Conservation (phyloP, 2,113 vertebrate genomes). For the Myodes glareolus region DNA sequence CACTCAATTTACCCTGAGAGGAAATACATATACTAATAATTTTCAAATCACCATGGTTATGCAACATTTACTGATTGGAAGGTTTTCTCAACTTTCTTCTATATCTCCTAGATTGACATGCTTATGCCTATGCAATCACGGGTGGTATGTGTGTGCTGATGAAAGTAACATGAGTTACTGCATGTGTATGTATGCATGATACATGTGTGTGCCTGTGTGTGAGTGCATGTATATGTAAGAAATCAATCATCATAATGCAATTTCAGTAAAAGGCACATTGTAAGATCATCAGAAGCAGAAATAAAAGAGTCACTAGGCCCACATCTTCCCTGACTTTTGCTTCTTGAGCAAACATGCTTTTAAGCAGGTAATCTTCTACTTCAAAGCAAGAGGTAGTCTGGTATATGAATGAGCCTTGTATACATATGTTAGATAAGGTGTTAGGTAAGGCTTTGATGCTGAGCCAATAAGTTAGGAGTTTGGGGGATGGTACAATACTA, state of each 20-base stretch:
- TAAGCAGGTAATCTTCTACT: too few relatives aligned
- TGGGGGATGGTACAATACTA: neutral
- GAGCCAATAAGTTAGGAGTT: neutral
- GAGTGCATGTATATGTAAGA: neutral
- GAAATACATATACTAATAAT: neutral
- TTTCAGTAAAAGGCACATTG: neutral
- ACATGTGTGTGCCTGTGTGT: neutral
- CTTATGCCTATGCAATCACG: too few relatives aligned
- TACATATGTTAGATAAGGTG: neutral
- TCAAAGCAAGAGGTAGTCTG: neutral
- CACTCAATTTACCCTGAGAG: neutral
- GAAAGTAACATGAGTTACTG: too few relatives aligned
- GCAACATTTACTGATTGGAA: neutral
- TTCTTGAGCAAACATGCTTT: too few relatives aligned
- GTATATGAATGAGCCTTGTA: too few relatives aligned
- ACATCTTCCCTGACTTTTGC: too few relatives aligned
- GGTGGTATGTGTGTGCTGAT: neutral
- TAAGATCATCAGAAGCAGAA: neutral
- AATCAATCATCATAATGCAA: neutral
- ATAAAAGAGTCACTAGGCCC: too few relatives aligned
- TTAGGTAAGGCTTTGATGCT: neutral
- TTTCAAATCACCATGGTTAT: neutral
- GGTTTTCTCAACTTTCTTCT: neutral
- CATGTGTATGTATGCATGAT: neutral
- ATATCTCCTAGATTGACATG: neutral